Base-by-base conservation (phyloP, 2,113 vertebrate genomes). In the Poeciliopsis prolifica region DNA sequence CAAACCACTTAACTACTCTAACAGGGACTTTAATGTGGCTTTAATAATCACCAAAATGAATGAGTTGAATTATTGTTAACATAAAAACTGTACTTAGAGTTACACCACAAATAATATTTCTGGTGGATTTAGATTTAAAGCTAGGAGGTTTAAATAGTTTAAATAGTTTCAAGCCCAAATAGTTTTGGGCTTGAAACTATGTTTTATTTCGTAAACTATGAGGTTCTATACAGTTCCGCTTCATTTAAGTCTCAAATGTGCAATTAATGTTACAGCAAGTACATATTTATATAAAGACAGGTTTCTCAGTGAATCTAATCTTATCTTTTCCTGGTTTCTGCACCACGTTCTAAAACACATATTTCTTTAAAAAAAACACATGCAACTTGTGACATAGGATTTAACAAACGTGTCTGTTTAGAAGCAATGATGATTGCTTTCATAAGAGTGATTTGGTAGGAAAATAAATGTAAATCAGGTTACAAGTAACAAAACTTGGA, bases 1-100 rank as follows among this genome's bases (percentile, higher is more conserved):
- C 64, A 83, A 80, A 79, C 31, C 70, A 77, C 42, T 68, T 58
- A 67, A 76, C 29, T 75, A 30, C 42, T 29, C 30, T 67, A n/a
- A 68, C 14, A 76, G 62, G 73, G 65, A 61, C 68, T 48, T 65
- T 2, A 78, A 28, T 75, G 19, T 33, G 40, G 29, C n/a, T 64
- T 65, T 64, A 28, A 60, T 70, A 74, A 70, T 79, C 14, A 42
- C 24, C 60, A 67, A 62, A n/a, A 31, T 64, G 65, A 72, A 37
- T 3, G 0, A 26, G 62, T 33, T 40, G 13, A 54, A 29, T 5
- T 5, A 35, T 24, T 26, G 28, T 76, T 5, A 74, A 71, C 44
- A 26, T 28, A 31, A 70, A 42, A 37, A 68, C 1, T 26, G 31
- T 26, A 12, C 35, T 40, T 6, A 40, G 24, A 15, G 74, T 19